phyloP scores from a whole-genome alignment of 2,797 vertebrate species.

The Oophaga sylvatica region DNA sequence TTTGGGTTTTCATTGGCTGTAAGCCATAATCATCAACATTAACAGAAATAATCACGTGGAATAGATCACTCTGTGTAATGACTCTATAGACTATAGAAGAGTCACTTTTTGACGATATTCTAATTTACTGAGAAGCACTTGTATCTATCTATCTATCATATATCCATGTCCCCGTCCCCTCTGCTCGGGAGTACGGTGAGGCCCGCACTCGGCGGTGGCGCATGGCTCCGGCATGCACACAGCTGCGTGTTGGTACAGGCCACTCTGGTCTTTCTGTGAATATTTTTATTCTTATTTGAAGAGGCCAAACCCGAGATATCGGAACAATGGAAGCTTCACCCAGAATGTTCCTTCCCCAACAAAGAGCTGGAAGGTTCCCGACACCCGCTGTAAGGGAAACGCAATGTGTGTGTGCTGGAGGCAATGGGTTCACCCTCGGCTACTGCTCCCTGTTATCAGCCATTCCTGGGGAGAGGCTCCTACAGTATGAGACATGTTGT shows the following conservation, averaged over 20 bases:
- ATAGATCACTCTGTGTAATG: too few species aligned
- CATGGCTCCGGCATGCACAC: background rate
- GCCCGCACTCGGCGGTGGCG: too few species aligned
- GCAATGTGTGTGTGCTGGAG: background rate
- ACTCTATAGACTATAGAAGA: too few species aligned
- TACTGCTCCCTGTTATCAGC: background rate
- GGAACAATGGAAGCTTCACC: background rate
- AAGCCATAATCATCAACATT: too few species aligned
- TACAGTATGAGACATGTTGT: background rate
- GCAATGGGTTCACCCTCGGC: background rate
- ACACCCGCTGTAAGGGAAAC: background rate
- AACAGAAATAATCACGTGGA: too few species aligned
- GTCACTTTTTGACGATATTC: too few species aligned
- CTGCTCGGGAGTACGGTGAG: too few species aligned
- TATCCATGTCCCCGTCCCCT: background rate
- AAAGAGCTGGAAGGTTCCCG: constrained; percentile 15
- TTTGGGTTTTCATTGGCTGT: too few species aligned
- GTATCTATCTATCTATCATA: background rate
- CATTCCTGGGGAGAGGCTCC: background rate
- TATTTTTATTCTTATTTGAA: constrained; percentile 49
- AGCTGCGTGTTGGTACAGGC: constrained; percentile 40
- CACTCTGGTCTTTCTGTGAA: background rate
- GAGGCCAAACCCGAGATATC: constrained; percentile 33
- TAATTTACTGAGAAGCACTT: too few species aligned
- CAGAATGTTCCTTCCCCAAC: constrained; percentile 14